A percentile compares a stretch with the other conserved stretches of the same genome.
Evolutionary conservation across 2,113 vertebrate species (phyloP).

Genomic region (Labrus mixtus): DNA sequence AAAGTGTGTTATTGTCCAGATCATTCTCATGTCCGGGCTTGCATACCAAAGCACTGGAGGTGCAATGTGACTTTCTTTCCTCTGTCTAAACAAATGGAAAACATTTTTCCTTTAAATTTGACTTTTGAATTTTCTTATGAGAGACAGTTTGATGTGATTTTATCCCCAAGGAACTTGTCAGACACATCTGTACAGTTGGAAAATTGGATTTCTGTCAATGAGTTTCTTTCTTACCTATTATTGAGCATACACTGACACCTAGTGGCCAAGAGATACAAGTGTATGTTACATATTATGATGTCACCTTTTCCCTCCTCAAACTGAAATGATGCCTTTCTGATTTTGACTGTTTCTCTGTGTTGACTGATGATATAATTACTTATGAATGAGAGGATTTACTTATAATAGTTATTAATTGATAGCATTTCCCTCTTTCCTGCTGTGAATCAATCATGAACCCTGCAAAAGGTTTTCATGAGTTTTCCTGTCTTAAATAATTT

Average conservation of each 20-base stretch:
- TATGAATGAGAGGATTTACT: not conserved
- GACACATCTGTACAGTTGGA: not conserved
- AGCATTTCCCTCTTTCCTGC: slow-evolving; percentile 7
- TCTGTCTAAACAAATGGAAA: not conserved
- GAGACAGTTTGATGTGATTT: too few relatives aligned
- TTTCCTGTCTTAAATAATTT: slow-evolving; percentile 43
- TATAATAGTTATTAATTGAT: not conserved
- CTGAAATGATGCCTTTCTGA: not conserved
- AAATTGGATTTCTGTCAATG: not conserved
- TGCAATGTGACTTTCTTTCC: not conserved
- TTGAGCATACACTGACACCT: slow-evolving; percentile 67
- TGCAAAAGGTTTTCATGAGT: slow-evolving; percentile 32
- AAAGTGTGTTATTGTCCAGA: not conserved
- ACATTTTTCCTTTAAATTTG: too few relatives aligned
- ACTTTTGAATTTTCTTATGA: too few relatives aligned
- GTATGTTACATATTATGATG: not conserved
- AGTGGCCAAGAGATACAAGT: slow-evolving; percentile 48
- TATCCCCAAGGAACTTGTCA: not conserved
- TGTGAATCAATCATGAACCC: slow-evolving; percentile 30
- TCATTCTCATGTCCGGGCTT: not conserved
- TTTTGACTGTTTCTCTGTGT: not conserved
- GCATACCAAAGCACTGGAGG: not conserved
- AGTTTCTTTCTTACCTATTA: slow-evolving; percentile 9
- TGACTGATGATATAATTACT: slow-evolving; percentile 9
- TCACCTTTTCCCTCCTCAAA: not conserved